Conservation (phyloP, 1,140 invertebrate genomes). For the Drosophila saltans region DNA sequence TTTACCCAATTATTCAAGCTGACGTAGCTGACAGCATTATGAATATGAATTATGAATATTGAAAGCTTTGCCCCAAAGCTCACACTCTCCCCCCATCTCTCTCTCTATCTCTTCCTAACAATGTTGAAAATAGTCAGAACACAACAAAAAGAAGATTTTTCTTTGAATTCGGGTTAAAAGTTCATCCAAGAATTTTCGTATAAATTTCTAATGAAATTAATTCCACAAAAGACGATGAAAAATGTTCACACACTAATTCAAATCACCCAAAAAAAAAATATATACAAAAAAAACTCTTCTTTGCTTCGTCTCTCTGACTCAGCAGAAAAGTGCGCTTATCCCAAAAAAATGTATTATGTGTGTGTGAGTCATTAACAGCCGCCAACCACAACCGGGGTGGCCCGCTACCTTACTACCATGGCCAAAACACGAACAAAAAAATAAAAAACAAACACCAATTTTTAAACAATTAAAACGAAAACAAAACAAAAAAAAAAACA, state of each 20-base stretch:
- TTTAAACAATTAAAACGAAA: constrained; percentile 17
- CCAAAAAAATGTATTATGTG: neutral
- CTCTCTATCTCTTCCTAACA: neutral
- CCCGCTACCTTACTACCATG: neutral
- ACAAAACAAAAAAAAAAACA: neutral
- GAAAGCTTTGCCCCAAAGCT: neutral
- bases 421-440: constrained; percentile 8
- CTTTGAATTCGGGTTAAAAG: neutral
- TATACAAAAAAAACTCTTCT: neutral
- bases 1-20: constrained; percentile 14
- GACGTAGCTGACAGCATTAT: constrained; percentile 11
- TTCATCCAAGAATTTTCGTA: neutral
- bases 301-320: constrained; percentile 39
- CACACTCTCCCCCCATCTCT: neutral
- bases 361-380: neutral
- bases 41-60: constrained; percentile 9
- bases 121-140: neutral
- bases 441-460: neutral
- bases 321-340: constrained; percentile 30
- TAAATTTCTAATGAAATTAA: constrained; percentile 5
- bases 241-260: constrained; percentile 18
- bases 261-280: constrained; percentile 22
- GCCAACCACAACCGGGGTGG: neutral
- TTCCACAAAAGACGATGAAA: neutral
- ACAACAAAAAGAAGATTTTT: neutral